Base-by-base conservation (phyloP, 2,888 invertebrate species). In the Zhuqinia jingwanae region DNA sequence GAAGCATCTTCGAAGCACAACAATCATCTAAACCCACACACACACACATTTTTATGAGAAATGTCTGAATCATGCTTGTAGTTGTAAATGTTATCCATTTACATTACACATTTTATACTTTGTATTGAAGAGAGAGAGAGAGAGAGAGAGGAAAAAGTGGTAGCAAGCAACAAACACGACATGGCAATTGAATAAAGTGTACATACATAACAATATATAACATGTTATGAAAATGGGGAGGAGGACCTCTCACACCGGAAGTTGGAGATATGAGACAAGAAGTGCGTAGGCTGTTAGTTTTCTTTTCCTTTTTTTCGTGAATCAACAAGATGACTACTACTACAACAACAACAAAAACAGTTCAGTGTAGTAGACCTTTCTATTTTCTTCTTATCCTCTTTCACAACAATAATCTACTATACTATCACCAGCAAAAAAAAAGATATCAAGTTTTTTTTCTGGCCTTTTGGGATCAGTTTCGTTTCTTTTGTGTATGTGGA, bases 211-310 rank as follows among this genome's bases (percentile, higher is more conserved):
- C n/a, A 63, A 60, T 25, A 60, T 60, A 30, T 63, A 63, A 30
- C 30, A n/a, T 11, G 27, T 30, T 63, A 63, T 63, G 63, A 63
- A 63, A 30, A n/a, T 15, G 3, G n/a, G 80, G 68, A 53, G 65
- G 22, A 65, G 63, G 63, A 22, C 63, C 79, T 78, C 82, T 56
- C 76, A 82, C 83, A 87, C 89, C 89, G 89, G 89, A 89, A 89
- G 83, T 84, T 56, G 65, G 60, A 87, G 89, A 88, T 89, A 89
- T 88, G 87, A 87, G 77, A 78, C 79, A 83, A 79, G 77, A 58
- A 80, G 65, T 47, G 56, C n/a, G 47, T 77, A 78, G 63, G 47
- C 8, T 80, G 65, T 50, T 73, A n/a, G 17, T 30, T 75, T 42
- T 70, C n/a, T n/a, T 68, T 25, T 70, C 20, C 25, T 42, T 70